Percentiles rank a stretch among this genome's conserved stretches.
Evolutionary conservation across 1,140 invertebrate genomes (phyloP).

Genomic region (Idris sp.): DNA sequence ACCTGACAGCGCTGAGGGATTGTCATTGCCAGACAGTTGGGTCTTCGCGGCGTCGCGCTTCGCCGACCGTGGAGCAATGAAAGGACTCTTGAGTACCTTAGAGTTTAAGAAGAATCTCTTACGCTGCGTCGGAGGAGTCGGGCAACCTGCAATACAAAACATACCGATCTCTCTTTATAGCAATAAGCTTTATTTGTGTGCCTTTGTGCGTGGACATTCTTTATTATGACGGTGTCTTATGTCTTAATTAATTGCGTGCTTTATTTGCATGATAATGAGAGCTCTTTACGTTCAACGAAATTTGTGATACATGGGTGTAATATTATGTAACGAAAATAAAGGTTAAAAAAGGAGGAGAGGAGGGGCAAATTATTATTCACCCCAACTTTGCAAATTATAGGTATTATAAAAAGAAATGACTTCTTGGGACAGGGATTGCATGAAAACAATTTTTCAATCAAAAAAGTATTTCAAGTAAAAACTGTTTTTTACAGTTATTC

Average conservation of each 20-base stretch:
- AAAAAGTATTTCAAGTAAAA: slow-evolving; percentile 19
- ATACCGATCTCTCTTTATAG: not conserved
- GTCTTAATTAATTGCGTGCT: slow-evolving; percentile 50
- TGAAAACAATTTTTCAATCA: slow-evolving; percentile 34
- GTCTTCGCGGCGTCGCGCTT: slow-evolving; percentile 68
- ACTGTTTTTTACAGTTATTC: no score
- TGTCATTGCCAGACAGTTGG: slow-evolving; percentile 72
- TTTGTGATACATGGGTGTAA: slow-evolving; percentile 6
- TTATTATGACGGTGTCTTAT: slow-evolving; percentile 19
- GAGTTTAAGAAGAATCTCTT: slow-evolving; percentile 89
- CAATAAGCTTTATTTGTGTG: slow-evolving; percentile 10
- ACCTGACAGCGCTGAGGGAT: slow-evolving; percentile 83
- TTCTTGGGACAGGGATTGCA: slow-evolving; percentile 28
- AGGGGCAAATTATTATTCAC: not conserved
- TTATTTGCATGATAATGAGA: slow-evolving; percentile 42
- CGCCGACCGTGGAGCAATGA: slow-evolving; percentile 77
- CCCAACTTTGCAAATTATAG: slow-evolving; percentile 19
- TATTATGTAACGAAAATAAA: slow-evolving; percentile 34
- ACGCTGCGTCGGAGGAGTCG: slow-evolving; percentile 87
- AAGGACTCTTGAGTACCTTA: slow-evolving; percentile 86
- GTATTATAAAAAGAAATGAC: slow-evolving; percentile 19
- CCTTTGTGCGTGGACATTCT: slow-evolving; percentile 28
- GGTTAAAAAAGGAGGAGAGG: not conserved
- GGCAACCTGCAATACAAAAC: slow-evolving; percentile 80
- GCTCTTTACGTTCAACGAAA: slow-evolving; percentile 21